A percentile compares a stretch with the other conserved stretches of the same genome.
Evolutionary conservation across 2,113 vertebrate genomes (phyloP).

Genomic region (Rana temporaria): DNA sequence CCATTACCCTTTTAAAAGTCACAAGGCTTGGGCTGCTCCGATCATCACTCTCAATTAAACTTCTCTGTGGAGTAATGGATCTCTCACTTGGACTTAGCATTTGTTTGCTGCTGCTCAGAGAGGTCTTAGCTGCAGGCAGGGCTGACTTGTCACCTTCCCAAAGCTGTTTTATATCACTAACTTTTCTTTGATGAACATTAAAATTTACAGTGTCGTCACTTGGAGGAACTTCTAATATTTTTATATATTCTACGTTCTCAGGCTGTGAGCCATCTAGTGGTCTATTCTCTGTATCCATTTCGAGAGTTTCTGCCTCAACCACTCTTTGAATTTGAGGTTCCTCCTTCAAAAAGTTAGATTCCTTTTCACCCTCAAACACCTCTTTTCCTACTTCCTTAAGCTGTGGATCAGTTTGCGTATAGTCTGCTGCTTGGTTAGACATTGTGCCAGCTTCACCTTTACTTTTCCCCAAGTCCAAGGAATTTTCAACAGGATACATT

Average conservation of each 20-base stretch:
- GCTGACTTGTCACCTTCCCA: constrained; percentile 82
- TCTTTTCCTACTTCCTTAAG: not conserved
- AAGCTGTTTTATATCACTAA: constrained; percentile 86
- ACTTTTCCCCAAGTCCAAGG: constrained; percentile 10
- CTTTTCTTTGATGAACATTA: constrained; percentile 66
- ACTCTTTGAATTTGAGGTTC: not conserved
- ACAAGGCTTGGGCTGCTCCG: constrained; percentile 55
- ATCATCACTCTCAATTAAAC: constrained; percentile 11
- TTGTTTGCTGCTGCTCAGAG: not conserved
- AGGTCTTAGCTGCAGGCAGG: not conserved
- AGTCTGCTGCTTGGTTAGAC: not conserved
- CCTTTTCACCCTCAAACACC: not conserved
- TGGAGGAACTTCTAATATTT: constrained; percentile 41
- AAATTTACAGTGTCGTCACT: constrained; percentile 39
- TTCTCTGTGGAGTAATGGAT: constrained; percentile 30
- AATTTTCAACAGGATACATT: constrained; percentile 1
- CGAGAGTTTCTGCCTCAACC: not conserved
- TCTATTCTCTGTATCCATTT: not conserved
- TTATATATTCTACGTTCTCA: constrained; percentile 40
- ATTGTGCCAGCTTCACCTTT: constrained; percentile 9
- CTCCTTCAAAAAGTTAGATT: not conserved
- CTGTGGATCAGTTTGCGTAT: not conserved
- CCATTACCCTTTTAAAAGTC: constrained; percentile 58
- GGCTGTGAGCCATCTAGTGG: constrained; percentile 27
- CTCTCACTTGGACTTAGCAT: not conserved